These are phyloP conservation scores for Orthonyx spaldingii DNA, from an alignment of 2,113 vertebrate genomes.

Conservation along the genomic window DNA sequence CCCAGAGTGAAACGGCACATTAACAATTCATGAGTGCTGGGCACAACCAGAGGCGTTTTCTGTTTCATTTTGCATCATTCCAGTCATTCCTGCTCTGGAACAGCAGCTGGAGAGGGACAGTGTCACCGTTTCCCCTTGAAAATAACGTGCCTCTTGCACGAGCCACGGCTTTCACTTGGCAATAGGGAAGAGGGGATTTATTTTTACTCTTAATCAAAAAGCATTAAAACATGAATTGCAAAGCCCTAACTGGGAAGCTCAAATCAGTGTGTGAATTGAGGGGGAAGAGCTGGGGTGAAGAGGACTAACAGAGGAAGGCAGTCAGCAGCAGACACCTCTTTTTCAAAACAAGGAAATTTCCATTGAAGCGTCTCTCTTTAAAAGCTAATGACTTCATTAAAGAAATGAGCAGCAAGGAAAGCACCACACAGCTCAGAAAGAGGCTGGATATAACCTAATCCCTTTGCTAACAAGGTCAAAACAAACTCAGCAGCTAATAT, in stretches of 20 bases:
- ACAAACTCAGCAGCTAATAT: constrained; percentile 23
- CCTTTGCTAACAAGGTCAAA: constrained; percentile 45
- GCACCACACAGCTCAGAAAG: not conserved
- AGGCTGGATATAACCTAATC: not conserved
- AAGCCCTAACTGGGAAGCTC: not conserved
- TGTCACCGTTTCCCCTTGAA: not conserved
- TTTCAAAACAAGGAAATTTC: not conserved
- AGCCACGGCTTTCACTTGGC: not conserved
- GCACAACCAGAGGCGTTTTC: not conserved
- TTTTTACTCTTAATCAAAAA: not conserved
- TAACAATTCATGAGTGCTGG: not conserved
- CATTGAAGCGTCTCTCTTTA: not conserved
- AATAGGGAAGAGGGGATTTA: not conserved
- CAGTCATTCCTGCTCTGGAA: not conserved
- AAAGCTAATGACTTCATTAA: not conserved
- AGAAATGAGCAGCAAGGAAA: not conserved
- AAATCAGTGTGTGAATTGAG: not conserved
- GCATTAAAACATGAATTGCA: not conserved
- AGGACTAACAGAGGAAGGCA: not conserved
- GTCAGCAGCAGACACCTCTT: not conserved
- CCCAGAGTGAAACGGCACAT: rapidly evolving
- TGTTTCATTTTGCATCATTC: not conserved
- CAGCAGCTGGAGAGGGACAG: not conserved
- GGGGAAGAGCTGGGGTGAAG: not conserved
- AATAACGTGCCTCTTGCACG: not conserved